phyloP scores from a whole-genome alignment of 2,797 vertebrate genomes.

The Pseudochaenichthys georgianus region DNA sequence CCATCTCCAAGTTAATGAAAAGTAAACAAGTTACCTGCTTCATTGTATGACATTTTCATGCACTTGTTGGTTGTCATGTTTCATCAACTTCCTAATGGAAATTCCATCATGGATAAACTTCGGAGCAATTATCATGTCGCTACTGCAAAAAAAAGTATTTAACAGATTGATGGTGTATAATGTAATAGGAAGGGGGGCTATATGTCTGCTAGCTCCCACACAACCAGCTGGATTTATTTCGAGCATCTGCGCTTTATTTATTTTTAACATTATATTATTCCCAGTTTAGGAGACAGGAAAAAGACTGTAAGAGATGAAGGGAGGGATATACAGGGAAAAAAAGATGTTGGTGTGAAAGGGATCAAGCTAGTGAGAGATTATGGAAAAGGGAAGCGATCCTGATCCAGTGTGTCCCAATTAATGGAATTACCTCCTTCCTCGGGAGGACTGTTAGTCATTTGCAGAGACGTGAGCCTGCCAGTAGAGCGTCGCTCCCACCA shows the following conservation, averaged over 20 bases:
- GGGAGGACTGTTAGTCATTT: constrained; percentile 81
- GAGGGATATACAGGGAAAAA: neutral
- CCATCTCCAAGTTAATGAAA: constrained; percentile 12
- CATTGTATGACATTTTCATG: constrained; percentile 2
- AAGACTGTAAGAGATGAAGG: constrained; percentile 6
- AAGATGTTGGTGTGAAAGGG: constrained; percentile 29
- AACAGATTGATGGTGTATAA: constrained; percentile 33
- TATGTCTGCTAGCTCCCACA: constrained; percentile 38
- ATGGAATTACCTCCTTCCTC: constrained; percentile 81
- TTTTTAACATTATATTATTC: constrained; percentile 40
- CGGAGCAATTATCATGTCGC: constrained; percentile 12
- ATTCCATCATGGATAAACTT: constrained; percentile 41
- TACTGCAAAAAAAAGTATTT: constrained; percentile 32
- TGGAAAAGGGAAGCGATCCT: constrained; percentile 64
- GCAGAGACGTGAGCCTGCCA: constrained; percentile 71
- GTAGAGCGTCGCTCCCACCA: constrained; percentile 78
- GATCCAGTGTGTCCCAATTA: constrained; percentile 82
- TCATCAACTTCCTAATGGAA: constrained; percentile 53
- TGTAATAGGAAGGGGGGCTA: constrained; percentile 4
- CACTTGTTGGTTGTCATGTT: constrained; percentile 45
- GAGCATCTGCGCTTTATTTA: constrained; percentile 38
- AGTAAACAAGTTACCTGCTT: constrained; percentile 14
- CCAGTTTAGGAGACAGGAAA: neutral
- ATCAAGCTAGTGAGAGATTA: constrained; percentile 62
- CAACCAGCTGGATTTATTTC: constrained; percentile 56